Conservation (phyloP, 1,140 invertebrate species). For the Hetaerina americana region DNA sequence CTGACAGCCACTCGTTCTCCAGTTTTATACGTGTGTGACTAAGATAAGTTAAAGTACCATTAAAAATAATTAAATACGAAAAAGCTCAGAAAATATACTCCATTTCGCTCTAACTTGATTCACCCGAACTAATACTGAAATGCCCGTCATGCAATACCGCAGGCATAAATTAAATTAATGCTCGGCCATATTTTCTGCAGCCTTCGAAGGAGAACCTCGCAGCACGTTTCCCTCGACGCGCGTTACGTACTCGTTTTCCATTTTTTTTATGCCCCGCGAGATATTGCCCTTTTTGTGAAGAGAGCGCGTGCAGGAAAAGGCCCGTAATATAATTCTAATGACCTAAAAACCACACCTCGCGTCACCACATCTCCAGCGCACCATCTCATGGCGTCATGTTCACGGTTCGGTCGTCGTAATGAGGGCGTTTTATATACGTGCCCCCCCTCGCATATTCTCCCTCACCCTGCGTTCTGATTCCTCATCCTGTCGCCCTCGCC, state of each 20-base stretch:
- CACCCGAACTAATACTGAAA: too few species aligned
- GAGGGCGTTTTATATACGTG: neutral
- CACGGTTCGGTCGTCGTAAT: neutral
- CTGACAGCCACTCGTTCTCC: too few species aligned
- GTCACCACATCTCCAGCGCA: neutral
- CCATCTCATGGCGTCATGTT: neutral
- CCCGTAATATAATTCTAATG: neutral
- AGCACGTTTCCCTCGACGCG: neutral
- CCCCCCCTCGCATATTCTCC: too few species aligned
- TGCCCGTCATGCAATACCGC: neutral
- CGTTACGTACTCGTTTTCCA: neutral
- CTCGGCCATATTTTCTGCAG: neutral
- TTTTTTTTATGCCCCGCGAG: too few species aligned
- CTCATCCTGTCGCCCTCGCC: too few species aligned
- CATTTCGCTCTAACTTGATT: too few species aligned
- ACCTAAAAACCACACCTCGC: neutral
- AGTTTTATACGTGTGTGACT: too few species aligned
- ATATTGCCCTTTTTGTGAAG: neutral
- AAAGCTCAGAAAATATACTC: too few species aligned
- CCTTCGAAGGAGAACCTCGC: too few species aligned
- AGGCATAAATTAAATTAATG: neutral
- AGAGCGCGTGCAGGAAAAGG: neutral
- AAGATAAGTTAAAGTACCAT: too few species aligned
- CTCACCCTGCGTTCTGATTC: too few species aligned
- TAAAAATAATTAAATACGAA: too few species aligned